Evolutionary conservation across 2,797 vertebrate species (phyloP), one percentile per base, ranked within the genome.

Genomic region (Stomatorhinus walkeri): DNA sequence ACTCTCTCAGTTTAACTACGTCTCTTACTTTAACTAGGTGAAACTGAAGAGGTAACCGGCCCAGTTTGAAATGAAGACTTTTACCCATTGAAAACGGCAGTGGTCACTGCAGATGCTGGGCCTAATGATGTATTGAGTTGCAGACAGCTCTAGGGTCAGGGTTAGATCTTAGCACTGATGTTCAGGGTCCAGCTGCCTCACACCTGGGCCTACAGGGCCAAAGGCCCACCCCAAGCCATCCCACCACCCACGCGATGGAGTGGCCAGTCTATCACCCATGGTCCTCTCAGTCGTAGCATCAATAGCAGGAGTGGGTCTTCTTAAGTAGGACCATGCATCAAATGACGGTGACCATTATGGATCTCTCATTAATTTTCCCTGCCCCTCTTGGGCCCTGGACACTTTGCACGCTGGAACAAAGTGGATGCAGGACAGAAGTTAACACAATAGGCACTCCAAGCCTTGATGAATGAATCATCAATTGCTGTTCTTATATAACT

Each of bases 101-200:
- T 56, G 91, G 90, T 89, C 91, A 90, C 92, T 92, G 93, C 94
- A 94, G 93, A 92, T 92, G 89, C 88, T 85, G 87, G 28, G 92
- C 91, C 90, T 95, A 95, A 96, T 95, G 93, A 89, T 59, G 90
- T 96, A 96, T 96, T 96, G 95, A 96, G 94, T 92, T 93, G 90
- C 89, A 94, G 94, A 93, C 94, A 93, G 94, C 72, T 90, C 24
- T 32, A 0, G 87, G 95, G 95, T 96, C 95, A 96, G 90, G 91
- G 91, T 92, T 91, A 91, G 90, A 89, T 2, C 28, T 19, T 49
- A 16, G 88, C 89, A 72, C 72, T 46, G 48, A 87, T 61, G 87
- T 10, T 81, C 89, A 88, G 68, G 91, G 90, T 89, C 90, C 95
- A 96, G 95, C 95, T 96, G 94, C 89, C 90, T 85, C 90, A 91